Evolutionary conservation across 2,888 invertebrate species (phyloP).

Genomic region (Drosophila borborema): DNA sequence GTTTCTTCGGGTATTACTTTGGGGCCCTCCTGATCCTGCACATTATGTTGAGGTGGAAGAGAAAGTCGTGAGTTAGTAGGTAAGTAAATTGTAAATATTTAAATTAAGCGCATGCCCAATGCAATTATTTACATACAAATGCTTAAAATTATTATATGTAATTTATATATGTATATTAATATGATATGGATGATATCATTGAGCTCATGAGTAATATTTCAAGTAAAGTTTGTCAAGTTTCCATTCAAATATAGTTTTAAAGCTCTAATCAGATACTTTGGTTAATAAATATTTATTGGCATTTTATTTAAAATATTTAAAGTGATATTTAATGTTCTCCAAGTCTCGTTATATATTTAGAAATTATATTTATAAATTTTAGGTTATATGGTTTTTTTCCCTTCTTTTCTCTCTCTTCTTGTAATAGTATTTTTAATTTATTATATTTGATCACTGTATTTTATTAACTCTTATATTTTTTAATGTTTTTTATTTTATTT

Average conservation of each 20-base stretch:
- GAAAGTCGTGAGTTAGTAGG: neutral
- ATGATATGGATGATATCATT: too few relatives aligned
- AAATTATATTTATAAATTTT: too few relatives aligned
- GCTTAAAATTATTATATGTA: neutral
- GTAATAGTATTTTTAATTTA: too few relatives aligned
- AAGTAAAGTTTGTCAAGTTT: neutral
- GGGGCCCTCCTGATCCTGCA: constrained; percentile 85
- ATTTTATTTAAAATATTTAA: too few relatives aligned
- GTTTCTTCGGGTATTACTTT: constrained; percentile 89
- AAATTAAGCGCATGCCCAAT: neutral
- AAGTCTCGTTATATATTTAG: too few relatives aligned
- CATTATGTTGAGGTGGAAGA: neutral
- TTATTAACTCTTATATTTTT: too few relatives aligned
- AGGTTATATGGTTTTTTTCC: too few relatives aligned
- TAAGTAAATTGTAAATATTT: neutral
- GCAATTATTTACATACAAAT: neutral
- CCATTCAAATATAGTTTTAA: neutral
- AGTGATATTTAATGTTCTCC: too few relatives aligned
- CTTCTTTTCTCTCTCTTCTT: too few relatives aligned
- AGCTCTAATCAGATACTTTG: neutral
- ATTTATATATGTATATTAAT: neutral
- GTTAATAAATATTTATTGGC: neutral
- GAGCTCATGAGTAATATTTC: neutral
- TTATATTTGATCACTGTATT: too few relatives aligned
- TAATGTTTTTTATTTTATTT: too few relatives aligned